Evolutionary conservation across 2,888 invertebrate species (phyloP), one percentile per base, ranked within the genome.

Genomic region (Lydus trimaculatus): DNA sequence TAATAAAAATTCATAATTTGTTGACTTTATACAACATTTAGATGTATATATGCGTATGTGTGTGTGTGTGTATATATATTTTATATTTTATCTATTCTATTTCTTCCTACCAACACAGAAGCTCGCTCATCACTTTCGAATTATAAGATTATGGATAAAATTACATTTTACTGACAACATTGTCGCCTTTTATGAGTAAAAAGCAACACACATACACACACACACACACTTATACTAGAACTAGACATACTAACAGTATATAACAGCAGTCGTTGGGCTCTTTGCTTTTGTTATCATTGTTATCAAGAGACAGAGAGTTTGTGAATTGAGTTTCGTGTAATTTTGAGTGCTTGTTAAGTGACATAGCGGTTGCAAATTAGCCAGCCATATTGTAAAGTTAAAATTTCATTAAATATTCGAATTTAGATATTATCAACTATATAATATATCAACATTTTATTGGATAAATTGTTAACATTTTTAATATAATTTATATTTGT

Each of bases 261-360:
- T 43, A 43, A n/a, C 11, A 36, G 15, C 36, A 36, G 36, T 36
- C 6, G 43, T 6, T 6, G n/a, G 15, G 9, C 11, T 48, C 11
- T 20, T 1, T 60, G 60, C 31, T 60, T 60, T 60, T 60, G 60
- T 60, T 33, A n/a, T 60, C 20, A 31, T 60, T n/a, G n/a, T n/a
- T 60, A 60, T 60, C 36, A 60, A 33, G 31, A 48, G 48, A 48
- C 7, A 17, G 48, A 48, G 48, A 48, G 48, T 48, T 60, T 31
- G 33, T 20, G 33, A 60, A 60, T 60, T 28, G 31, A 60, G 60
- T 60, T 60, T 60, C 31, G 7, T 60, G 28, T 60, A 60, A 60
- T 60, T 60, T 60, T 33, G 60, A 33, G 60, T 33, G 25, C 60
- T 60, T 60, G 60, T 60, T 60, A 60, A 60, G 60, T 15, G 60